Base-by-base conservation (phyloP, 1,140 invertebrate species). In the Cryptotermes secundus region DNA sequence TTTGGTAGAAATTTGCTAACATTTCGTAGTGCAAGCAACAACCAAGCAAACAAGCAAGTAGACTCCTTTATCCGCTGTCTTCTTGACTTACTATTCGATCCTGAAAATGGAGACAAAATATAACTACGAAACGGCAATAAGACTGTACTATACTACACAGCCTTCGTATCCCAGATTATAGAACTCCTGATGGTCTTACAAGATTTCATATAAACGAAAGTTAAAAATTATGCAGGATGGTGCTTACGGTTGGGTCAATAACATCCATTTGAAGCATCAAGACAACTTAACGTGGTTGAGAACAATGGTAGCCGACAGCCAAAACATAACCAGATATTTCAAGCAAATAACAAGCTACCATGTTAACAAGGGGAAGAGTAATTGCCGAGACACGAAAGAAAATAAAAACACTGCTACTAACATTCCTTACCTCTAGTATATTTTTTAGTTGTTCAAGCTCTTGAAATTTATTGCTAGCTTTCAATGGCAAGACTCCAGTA, bases 361-460 rank as follows among this genome's bases (percentile, higher is more conserved):
- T n/a, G 59, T 72, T 72, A 72, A 72, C 59, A 72, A 72, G 59
- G 59, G 59, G 59, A 72, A 31, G n/a, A 72, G 26, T 72, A 72
- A 72, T 72, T 72, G 59, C 59, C n/a, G 59, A 26, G n/a, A 72
- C 59, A 72, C 3, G 59, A 72, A 72, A 72, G 31, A 72, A n/a
- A n/a, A n/a, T n/a, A n/a, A n/a, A n/a, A n/a, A n/a, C n/a, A n/a
- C 59, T 31, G 31, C 59, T 31, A 31, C 59, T 16, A 72, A 31
- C 59, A 72, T 72, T 72, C 59, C n/a, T 26, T 10, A 31, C 26
- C 31, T 72, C 26, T 72, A 26, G 26, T 31, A 72, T 72, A 31
- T n/a, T 72, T 65, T 72, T 72, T 72, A 31, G 59, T 72, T 72
- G 26, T 72, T 72, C 7, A 7, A 72, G 59, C n/a, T 72, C 59